Base-by-base conservation (phyloP, 1,140 invertebrate genomes). In the Hycleus phaleratus region DNA sequence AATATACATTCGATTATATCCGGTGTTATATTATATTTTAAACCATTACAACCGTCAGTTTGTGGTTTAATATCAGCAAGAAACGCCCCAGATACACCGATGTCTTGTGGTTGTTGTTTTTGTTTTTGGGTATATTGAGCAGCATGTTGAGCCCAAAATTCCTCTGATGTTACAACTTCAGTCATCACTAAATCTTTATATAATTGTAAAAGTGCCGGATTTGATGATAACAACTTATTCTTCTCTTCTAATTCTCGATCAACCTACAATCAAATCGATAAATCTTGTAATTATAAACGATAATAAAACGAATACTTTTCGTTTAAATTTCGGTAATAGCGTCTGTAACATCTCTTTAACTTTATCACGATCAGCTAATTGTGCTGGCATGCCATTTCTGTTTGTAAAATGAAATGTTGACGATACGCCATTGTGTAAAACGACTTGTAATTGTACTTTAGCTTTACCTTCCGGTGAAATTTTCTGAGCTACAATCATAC, bases 401-500 rank as follows among this genome's bases (percentile, higher is more conserved):
- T 97, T 95, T 42, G 91, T 88, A 78, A 99, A 99, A 72, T 98
- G 96, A 79, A 99, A 99, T 38, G 95, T 98, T 1, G 93, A 95
- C 12, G 93, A 92, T 44, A 88, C 84, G 25, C 91, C 90, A 80
- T 95, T 92, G 70, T 97, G 90, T 59, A 99, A 77, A 38, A 98
- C 92, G 8, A 98, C 84, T 82, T 99, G 97, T n/a, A 99, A 79
- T 75, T 99, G 97, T 51, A 99, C 91, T 79, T 99, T 98, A 24
- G 93, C 86, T 78, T 99, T 99, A 7, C 93, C 93, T 70, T 95
- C 95, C 0, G 97, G 94, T 47, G 95, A 98, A 67, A 99, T 98
- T 78, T 98, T 97, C 81, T 99, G 97, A 57, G 88, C 94, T 97
- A 74, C 7, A 32, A 32, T 32, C 32, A 32, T 2, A 32, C 57